phyloP scores from a whole-genome alignment of 2,888 invertebrate species.

The Thereva nobilitata region DNA sequence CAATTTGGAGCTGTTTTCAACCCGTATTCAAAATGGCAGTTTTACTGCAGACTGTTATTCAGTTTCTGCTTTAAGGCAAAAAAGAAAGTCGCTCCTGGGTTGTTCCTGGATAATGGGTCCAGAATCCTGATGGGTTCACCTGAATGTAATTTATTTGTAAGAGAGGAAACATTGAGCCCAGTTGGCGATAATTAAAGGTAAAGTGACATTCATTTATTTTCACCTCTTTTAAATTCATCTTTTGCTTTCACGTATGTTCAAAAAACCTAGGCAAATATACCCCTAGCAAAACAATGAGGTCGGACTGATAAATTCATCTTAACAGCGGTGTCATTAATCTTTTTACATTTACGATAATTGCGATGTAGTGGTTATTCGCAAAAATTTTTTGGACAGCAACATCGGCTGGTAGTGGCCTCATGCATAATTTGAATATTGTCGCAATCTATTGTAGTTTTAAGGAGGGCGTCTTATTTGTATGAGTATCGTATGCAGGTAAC shows the following conservation, averaged over 20 bases:
- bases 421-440: too few species aligned
- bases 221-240: slow-evolving; percentile 35
- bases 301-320: slow-evolving; percentile 21
- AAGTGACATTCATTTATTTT: slow-evolving; percentile 34
- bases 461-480: too few species aligned
- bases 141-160: slow-evolving; percentile 18
- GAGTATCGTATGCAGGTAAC: too few species aligned
- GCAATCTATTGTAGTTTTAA: too few species aligned
- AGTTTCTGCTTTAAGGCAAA: slow-evolving; percentile 6
- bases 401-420: too few species aligned
- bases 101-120: not conserved
- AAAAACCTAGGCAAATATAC: slow-evolving; percentile 11
- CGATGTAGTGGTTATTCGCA: slow-evolving; percentile 14
- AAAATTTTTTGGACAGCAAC: not conserved
- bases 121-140: not conserved
- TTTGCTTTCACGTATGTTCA: slow-evolving; percentile 28
- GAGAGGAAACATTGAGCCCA: slow-evolving; percentile 23
- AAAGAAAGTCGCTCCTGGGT: not conserved
- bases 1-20: not conserved
- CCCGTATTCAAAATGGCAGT: slow-evolving; percentile 11
- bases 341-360: slow-evolving; percentile 25
- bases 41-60: slow-evolving; percentile 14
- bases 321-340: slow-evolving; percentile 26
- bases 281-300: slow-evolving; percentile 19
- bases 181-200: slow-evolving; percentile 35